Base-by-base conservation (phyloP, 2,888 invertebrate species). In the Agrilus mali region DNA sequence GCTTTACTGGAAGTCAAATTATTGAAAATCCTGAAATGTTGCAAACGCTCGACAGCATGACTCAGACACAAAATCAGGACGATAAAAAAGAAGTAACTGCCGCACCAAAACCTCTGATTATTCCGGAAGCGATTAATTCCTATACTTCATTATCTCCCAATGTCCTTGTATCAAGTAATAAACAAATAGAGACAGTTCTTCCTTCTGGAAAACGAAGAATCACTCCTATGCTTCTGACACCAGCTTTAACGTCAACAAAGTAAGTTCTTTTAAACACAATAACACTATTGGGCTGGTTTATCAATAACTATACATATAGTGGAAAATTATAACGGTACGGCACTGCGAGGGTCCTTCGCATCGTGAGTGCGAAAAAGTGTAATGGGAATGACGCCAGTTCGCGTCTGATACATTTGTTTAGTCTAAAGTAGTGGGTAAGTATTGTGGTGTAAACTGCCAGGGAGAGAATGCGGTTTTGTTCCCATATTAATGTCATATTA, bases 121-220 rank as follows among this genome's bases (percentile, higher is more conserved):
- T 40, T 36, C 47, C 56, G 2, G 49, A 50, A 34, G 53, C 16
- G 7, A 34, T 50, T 14, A 39, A 47, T 33, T 43, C 47, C 36
- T 55, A 56, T 38, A 51, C 52, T 31, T 47, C 50, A 8, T 52
- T 53, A 48, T 47, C 51, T 12, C 44, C 43, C 27, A 61, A 53
- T 7, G 65, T 74, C 4, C 68, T 80, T 53, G 77, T 81, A 12
- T 84, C 89, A 1, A 78, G 81, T 50, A 86, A 82, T 68, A 84
- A 92, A 53, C 95, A 96, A 74, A 88, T 94, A 16, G 95, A 96
- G 70, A 93, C 90, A 0, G 75, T 89, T 50, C 87, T 93, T 4
- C 85, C 92, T 1, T 95, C 96, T 68, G 98, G 97, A 31, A 86
- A 90, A 66, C 72, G 97, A 35, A 75, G 97, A 48, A 98, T 98